phyloP scores from a whole-genome alignment of 2,888 invertebrate genomes.

The Clivina fossor region DNA sequence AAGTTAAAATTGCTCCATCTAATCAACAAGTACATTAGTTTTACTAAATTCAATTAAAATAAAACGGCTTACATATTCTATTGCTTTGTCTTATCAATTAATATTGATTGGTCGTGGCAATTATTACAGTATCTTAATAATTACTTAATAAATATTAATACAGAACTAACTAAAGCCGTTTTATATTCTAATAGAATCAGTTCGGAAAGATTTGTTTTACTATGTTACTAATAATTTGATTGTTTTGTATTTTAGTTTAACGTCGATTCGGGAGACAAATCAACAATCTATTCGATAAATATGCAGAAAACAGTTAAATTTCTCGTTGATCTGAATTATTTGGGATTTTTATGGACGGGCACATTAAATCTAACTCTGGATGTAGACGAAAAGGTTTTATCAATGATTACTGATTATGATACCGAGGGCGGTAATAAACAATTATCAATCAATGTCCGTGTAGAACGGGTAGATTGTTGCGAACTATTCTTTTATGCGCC shows the following conservation, averaged over 20 bases:
- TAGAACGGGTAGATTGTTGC: slow-evolving; percentile 64
- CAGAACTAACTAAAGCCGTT: not conserved
- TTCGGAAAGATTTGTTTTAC: too few species aligned
- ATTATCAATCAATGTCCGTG: slow-evolving; percentile 67
- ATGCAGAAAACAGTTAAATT: slow-evolving; percentile 60
- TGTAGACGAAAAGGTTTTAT: slow-evolving; percentile 58
- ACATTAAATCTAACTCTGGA: slow-evolving; percentile 67
- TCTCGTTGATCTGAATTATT: slow-evolving; percentile 60
- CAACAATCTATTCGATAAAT: slow-evolving; percentile 68
- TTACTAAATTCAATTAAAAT: slow-evolving; percentile 8
- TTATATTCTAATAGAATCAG: too few species aligned
- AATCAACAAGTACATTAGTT: slow-evolving; percentile 48
- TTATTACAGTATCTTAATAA: too few species aligned
- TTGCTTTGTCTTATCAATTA: too few species aligned
- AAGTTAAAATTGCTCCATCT: slow-evolving; percentile 57
- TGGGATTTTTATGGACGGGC: slow-evolving; percentile 71
- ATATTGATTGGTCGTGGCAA: too few species aligned
- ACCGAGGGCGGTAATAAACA: slow-evolving; percentile 66
- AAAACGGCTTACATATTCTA: too few species aligned
- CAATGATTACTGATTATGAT: slow-evolving; percentile 62
- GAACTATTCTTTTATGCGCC: slow-evolving; percentile 74
- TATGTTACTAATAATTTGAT: slow-evolving; percentile 9
- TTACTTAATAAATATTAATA: too few species aligned
- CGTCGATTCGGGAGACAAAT: slow-evolving; percentile 72
- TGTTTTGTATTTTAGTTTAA: slow-evolving; percentile 46